A percentile compares a stretch with the other conserved stretches of the same genome.
These are phyloP conservation scores for Eilema depressum DNA, from an alignment of 2,888 invertebrate species.

Conservation along the genomic window DNA sequence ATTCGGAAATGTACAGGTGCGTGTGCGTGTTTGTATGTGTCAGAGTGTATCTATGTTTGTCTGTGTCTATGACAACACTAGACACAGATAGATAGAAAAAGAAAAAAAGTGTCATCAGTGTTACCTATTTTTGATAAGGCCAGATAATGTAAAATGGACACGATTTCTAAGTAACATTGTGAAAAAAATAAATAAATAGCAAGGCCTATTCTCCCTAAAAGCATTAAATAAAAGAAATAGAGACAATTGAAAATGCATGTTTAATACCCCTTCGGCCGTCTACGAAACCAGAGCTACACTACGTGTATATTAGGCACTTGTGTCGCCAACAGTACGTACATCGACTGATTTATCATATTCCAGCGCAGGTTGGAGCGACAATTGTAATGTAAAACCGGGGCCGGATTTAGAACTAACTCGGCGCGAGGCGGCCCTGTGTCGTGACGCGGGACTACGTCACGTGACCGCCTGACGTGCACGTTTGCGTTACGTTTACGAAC, in stretches of 20 bases:
- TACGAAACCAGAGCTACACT: too few species aligned
- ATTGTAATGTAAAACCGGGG: constrained; percentile 77
- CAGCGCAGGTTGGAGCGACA: constrained; percentile 70
- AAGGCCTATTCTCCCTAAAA: too few species aligned
- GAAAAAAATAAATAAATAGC: too few species aligned
- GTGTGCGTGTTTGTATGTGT: neutral
- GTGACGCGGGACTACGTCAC: constrained; percentile 27
- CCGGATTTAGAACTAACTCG: constrained; percentile 55
- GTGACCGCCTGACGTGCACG: constrained; percentile 39
- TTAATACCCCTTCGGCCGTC: too few species aligned
- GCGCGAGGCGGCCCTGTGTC: constrained; percentile 26
- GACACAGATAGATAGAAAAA: too few species aligned
- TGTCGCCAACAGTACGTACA: constrained; percentile 58
- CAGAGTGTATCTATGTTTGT: neutral
- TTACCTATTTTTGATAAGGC: too few species aligned
- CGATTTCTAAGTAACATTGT: too few species aligned
- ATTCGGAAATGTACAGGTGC: neutral
- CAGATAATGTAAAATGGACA: too few species aligned
- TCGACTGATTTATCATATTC: constrained; percentile 78
- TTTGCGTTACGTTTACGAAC: constrained; percentile 36
- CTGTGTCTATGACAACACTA: too few species aligned
- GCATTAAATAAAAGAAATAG: neutral
- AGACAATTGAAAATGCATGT: neutral
- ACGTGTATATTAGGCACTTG: constrained; percentile 33
- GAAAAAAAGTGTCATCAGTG: too few species aligned